phyloP scores from a whole-genome alignment of 2,888 invertebrate species.

The Metopia argyrocephala region DNA sequence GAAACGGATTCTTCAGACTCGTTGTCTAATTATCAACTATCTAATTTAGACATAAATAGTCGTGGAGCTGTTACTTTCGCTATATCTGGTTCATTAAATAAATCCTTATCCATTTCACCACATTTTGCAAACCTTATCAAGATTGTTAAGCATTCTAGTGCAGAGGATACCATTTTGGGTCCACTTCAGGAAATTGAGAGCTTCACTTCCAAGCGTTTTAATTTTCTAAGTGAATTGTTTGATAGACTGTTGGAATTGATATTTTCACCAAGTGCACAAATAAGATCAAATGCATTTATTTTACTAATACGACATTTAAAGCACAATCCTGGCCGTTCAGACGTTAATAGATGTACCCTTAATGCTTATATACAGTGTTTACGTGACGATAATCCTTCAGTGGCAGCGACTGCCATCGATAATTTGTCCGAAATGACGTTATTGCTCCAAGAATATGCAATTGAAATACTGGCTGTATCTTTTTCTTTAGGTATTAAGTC shows the following conservation, averaged over 20 bases:
- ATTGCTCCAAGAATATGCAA: slow-evolving; percentile 91
- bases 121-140: slow-evolving; percentile 76
- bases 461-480: slow-evolving; percentile 87
- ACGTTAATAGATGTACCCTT: slow-evolving; percentile 82
- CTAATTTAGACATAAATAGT: slow-evolving; percentile 69
- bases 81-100: slow-evolving; percentile 72
- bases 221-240: slow-evolving; percentile 83
- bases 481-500: slow-evolving; percentile 90
- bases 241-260: slow-evolving; percentile 83
- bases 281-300: slow-evolving; percentile 85
- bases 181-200: slow-evolving; percentile 88
- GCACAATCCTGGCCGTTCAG: slow-evolving; percentile 81
- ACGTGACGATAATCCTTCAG: slow-evolving; percentile 87
- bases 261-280: slow-evolving; percentile 81
- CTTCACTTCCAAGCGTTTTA: slow-evolving; percentile 84
- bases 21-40: slow-evolving; percentile 73
- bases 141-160: slow-evolving; percentile 74
- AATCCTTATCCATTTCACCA: slow-evolving; percentile 74
- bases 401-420: slow-evolving; percentile 88
- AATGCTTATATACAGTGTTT: slow-evolving; percentile 90
- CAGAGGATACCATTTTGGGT: slow-evolving; percentile 80
- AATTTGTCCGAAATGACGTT: slow-evolving; percentile 90
- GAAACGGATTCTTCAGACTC: slow-evolving; percentile 69
- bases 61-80: slow-evolving; percentile 74
- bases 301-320: slow-evolving; percentile 86